Conservation (phyloP, 2,888 invertebrate genomes). For the Drepana falcataria region DNA sequence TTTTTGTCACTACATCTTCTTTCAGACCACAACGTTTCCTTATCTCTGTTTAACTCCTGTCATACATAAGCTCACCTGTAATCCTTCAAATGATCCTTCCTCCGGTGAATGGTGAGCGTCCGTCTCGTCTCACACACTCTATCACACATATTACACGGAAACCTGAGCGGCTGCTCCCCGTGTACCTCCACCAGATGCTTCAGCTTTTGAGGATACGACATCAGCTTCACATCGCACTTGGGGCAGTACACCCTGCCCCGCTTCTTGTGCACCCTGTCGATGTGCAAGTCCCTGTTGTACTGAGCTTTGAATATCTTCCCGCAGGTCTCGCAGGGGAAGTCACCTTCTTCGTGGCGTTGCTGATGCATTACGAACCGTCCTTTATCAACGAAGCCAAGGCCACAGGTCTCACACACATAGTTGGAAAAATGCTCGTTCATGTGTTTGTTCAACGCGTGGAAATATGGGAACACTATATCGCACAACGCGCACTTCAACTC, state of each 20-base stretch:
- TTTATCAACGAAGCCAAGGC: conserved; percentile 49
- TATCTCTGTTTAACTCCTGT: too few relatives aligned
- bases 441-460: conserved; percentile 65
- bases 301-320: conserved; percentile 60
- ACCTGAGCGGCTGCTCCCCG: conserved; percentile 54
- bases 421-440: conserved; percentile 69
- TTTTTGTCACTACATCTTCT: too few relatives aligned
- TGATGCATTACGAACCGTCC: conserved; percentile 58
- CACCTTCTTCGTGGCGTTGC: conserved; percentile 53
- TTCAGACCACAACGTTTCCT: too few relatives aligned
- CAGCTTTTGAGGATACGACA: conserved; percentile 65
- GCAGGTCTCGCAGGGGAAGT: conserved; percentile 58
- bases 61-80: conserved; percentile 38
- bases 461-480: conserved; percentile 47
- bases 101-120: conserved; percentile 53
- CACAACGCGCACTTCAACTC: conserved; percentile 56
- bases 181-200: conserved; percentile 66
- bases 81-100: conserved; percentile 65
- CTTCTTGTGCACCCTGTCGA: conserved; percentile 55
- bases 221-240: conserved; percentile 59
- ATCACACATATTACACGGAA: conserved; percentile 56
- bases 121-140: conserved; percentile 54
- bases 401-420: conserved; percentile 65
- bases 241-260: conserved; percentile 62
- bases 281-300: conserved; percentile 44